Percentiles rank a stretch among this genome's conserved stretches.
phyloP scores from a whole-genome alignment of 2,888 invertebrate genomes.

The Euclidia mi region DNA sequence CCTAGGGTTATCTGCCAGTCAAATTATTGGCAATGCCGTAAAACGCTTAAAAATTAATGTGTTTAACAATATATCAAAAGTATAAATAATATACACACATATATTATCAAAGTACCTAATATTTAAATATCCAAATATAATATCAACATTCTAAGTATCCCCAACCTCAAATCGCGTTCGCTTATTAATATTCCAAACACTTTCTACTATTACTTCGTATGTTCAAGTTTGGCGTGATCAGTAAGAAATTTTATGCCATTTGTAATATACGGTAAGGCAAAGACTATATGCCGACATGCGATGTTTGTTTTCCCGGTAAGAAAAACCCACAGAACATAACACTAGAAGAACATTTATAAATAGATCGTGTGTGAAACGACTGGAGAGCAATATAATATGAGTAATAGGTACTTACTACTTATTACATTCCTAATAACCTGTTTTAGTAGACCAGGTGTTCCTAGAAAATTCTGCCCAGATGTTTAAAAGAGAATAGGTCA shows the following conservation, averaged over 20 bases:
- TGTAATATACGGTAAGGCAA: conserved; percentile 31
- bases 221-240: conserved; percentile 13
- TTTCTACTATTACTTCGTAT: conserved; percentile 3
- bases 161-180: not conserved
- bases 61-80: too few relatives aligned
- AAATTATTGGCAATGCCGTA: too few relatives aligned
- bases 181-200: not conserved
- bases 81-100: too few relatives aligned
- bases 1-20: too few relatives aligned
- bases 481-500: too few relatives aligned
- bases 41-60: too few relatives aligned
- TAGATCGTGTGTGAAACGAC: not conserved
- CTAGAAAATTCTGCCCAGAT: too few relatives aligned
- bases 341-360: not conserved
- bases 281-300: conserved; percentile 24
- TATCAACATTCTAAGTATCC: too few relatives aligned
- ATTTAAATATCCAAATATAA: too few relatives aligned
- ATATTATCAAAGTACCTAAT: too few relatives aligned
- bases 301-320: conserved; percentile 30
- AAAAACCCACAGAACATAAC: conserved; percentile 17
- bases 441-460: too few relatives aligned
- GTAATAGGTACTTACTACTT: not conserved
- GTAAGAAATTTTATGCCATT: too few relatives aligned
- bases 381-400: not conserved
- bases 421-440: not conserved